Percentiles rank a stretch among this genome's conserved stretches.
These are phyloP conservation scores for Philereme transversata DNA, from an alignment of 2,888 invertebrate species.

Conservation along the genomic window DNA sequence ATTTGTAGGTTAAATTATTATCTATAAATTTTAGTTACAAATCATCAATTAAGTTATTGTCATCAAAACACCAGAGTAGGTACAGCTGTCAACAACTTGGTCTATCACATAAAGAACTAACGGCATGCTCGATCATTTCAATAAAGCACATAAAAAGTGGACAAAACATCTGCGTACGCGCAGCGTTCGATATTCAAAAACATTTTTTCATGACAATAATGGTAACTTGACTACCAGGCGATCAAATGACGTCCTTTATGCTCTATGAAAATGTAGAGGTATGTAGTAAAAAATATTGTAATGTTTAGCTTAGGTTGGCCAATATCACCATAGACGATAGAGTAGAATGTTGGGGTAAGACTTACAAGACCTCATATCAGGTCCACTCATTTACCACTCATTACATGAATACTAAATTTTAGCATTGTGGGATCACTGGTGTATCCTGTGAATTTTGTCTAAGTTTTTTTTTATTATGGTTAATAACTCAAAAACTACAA, in stretches of 20 bases:
- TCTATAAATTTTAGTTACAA: neutral
- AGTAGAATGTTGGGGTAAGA: too few species aligned
- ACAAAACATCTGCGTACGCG: slow-evolving; percentile 73
- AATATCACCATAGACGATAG: too few species aligned
- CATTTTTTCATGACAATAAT: slow-evolving; percentile 60
- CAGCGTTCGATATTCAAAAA: slow-evolving; percentile 70
- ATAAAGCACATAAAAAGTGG: slow-evolving; percentile 71
- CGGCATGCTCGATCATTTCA: slow-evolving; percentile 64
- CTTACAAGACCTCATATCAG: too few species aligned
- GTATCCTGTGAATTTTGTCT: too few species aligned
- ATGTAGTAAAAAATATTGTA: slow-evolving; percentile 22
- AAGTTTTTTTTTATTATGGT: too few species aligned
- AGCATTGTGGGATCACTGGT: too few species aligned
- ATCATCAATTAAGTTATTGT: neutral
- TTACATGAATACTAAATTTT: too few species aligned
- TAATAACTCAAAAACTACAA: too few species aligned
- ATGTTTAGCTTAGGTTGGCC: neutral
- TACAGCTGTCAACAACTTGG: slow-evolving; percentile 62
- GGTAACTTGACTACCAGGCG: slow-evolving; percentile 65
- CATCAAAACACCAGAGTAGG: slow-evolving; percentile 27
- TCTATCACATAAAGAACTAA: slow-evolving; percentile 60
- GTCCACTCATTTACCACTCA: too few species aligned
- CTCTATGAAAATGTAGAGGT: slow-evolving; percentile 20
- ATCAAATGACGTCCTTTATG: slow-evolving; percentile 55
- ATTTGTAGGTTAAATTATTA: too few species aligned